A percentile compares a stretch with the other conserved stretches of the same genome.
phyloP scores from a whole-genome alignment of 2,797 vertebrate species.

The Anniella stebbinsi region DNA sequence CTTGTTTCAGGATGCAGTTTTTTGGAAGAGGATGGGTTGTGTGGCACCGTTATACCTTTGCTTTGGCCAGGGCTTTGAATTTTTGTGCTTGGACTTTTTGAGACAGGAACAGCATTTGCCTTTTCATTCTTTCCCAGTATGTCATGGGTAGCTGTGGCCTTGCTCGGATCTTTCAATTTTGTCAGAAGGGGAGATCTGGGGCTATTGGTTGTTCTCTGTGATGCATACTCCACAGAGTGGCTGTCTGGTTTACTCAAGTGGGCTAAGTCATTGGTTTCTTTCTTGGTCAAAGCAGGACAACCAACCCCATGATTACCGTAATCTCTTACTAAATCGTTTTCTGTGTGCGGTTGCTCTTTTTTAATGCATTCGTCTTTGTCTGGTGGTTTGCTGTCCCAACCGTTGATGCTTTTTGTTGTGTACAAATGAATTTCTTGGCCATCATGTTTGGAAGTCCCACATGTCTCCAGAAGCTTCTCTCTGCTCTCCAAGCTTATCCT shows the following conservation, averaged over 20 bases:
- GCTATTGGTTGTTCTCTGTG: conserved; percentile 60
- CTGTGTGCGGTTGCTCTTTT: conserved; percentile 50
- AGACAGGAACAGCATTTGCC: conserved; percentile 44
- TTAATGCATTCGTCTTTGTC: conserved; percentile 40
- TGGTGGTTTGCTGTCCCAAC: conserved; percentile 54
- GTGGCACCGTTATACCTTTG: conserved; percentile 60
- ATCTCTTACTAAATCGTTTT: background rate
- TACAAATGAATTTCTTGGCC: conserved; percentile 21
- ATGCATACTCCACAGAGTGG: conserved; percentile 19
- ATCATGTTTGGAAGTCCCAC: conserved; percentile 45
- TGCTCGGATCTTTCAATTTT: conserved; percentile 77
- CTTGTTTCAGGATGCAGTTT: conserved; percentile 74
- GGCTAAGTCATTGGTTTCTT: conserved; percentile 45
- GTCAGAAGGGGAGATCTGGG: conserved; percentile 75
- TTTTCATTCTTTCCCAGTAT: conserved; percentile 78
- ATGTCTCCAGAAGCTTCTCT: conserved; percentile 24
- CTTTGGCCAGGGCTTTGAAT: conserved; percentile 65
- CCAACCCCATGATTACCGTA: conserved; percentile 34
- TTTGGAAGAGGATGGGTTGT: conserved; percentile 62
- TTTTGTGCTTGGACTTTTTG: conserved; percentile 72
- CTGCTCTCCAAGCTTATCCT: background rate
- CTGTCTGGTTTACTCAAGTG: conserved; percentile 60
- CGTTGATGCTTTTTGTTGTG: conserved; percentile 37
- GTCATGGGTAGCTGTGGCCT: conserved; percentile 46
- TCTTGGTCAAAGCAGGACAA: conserved; percentile 42